These are phyloP conservation scores for Cynoglossus semilaevis DNA, from an alignment of 2,113 vertebrate species.

Conservation along the genomic window DNA sequence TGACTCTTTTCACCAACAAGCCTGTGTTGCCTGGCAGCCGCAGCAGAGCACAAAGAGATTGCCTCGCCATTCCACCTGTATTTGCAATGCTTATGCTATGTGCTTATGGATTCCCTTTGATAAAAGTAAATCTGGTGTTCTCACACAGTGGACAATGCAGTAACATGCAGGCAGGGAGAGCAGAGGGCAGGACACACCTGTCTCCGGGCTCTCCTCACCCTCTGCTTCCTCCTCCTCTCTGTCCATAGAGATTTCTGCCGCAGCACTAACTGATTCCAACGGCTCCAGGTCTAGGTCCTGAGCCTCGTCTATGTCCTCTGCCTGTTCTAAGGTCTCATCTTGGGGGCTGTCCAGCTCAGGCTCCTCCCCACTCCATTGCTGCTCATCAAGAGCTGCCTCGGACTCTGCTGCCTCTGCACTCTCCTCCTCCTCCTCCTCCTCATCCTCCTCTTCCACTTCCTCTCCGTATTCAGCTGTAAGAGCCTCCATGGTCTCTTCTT, in stretches of 20 bases:
- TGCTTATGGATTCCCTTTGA: conserved; percentile 46
- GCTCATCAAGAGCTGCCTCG: conserved; percentile 83
- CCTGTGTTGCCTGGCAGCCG: conserved; percentile 81
- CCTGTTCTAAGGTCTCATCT: conserved; percentile 77
- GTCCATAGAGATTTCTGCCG: conserved; percentile 76
- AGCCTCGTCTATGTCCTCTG: conserved; percentile 77
- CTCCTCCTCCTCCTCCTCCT: conserved; percentile 78
- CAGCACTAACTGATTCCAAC: conserved; percentile 76
- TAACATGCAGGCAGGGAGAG: conserved; percentile 84
- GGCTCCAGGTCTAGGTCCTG: conserved; percentile 73
- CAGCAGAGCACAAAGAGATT: conserved; percentile 71
- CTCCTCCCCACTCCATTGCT: conserved; percentile 83
- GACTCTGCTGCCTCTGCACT: conserved; percentile 76
- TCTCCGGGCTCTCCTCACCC: conserved; percentile 77
- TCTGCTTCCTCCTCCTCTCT: conserved; percentile 73
- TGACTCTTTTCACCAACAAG: conserved; percentile 76
- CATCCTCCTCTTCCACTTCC: conserved; percentile 78
- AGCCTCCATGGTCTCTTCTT: conserved; percentile 89
- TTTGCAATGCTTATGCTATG: conserved; percentile 49
- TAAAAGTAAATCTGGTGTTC: conserved; percentile 41
- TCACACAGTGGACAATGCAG: conserved; percentile 57
- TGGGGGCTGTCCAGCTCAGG: conserved; percentile 76
- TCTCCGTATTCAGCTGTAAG: conserved; percentile 80
- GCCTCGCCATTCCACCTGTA: conserved; percentile 69
- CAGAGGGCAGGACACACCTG: conserved; percentile 88